Conservation (phyloP, 1,140 invertebrate species). For the Platyura marginata region DNA sequence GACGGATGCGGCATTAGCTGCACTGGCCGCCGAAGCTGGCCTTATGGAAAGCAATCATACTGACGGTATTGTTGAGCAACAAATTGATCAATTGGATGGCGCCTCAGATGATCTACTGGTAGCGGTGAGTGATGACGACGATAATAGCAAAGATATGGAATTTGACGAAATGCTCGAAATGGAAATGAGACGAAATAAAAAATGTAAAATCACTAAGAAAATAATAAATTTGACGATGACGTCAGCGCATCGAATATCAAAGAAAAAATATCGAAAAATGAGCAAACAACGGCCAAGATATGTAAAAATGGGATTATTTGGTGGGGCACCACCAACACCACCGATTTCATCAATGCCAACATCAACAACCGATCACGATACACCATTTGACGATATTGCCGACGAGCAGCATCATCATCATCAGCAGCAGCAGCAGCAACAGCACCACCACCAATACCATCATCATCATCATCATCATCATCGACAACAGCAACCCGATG, state of each 20-base stretch:
- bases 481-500: background rate
- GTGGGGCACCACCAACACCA: constrained; percentile 9
- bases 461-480: background rate
- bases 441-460: too few relatives aligned
- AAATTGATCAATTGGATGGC: constrained; percentile 3
- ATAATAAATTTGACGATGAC: too few relatives aligned
- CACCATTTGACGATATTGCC: background rate
- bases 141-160: background rate
- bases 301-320: constrained; percentile 15
- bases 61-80: background rate
- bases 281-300: constrained; percentile 5
- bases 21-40: constrained; percentile 20
- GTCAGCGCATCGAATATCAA: too few relatives aligned
- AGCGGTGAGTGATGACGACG: background rate
- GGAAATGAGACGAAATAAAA: too few relatives aligned
- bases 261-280: constrained; percentile 9
- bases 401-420: background rate
- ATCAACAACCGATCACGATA: background rate
- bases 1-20: constrained; percentile 42
- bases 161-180: background rate
- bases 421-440: background rate
- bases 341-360: constrained; percentile 1
- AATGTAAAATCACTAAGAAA: background rate
- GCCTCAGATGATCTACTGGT: background rate
- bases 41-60: background rate